Base-by-base conservation (phyloP, 2,888 invertebrate genomes). In the Caenorhabditis sulstoni region DNA sequence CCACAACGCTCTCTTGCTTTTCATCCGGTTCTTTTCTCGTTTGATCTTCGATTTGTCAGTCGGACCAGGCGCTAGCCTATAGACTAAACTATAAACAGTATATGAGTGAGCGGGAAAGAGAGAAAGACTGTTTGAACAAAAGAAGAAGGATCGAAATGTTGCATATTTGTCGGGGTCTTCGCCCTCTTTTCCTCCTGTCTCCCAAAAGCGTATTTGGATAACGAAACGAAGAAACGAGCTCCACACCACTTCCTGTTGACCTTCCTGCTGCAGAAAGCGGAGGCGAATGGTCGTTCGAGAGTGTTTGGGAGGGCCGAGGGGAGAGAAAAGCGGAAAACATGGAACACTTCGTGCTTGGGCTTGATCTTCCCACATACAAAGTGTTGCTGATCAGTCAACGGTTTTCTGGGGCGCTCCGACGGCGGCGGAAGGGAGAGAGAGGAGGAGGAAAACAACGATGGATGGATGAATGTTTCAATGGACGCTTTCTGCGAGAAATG, bases 351-450 rank as follows among this genome's bases (percentile, higher is more conserved):
- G 22, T 41, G 14, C 23, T 50, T 44, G 61, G 61, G 61, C 61
- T 52, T 70, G 70, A 70, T 70, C 70, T 55, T 70, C 73, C 29
- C 4, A 5, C 29, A 29, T 35, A 64, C 64, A 65, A 44, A 20
- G 39, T 73, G 73, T 64, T 73, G 73, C 73, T 73, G 64, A 73
- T 73, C 73, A 73, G 57, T 65, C 73, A 64, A 62, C 41, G 52
- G n/a, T 55, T 37, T 45, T 44, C 45, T 58, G 57, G 41, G 39
- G 37, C 18, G 35, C 55, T 35, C 23, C 35, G 18, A 37, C 55
- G 37, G 18, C 55, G 20, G 14, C 7, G 47, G 18, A 41, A 41
- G 3, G 12, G 11, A 41, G 41, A 3, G 41, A 41, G 41, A 41
- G 41, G 14, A 14, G 14, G 37, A 37, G 37, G 11, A 4, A 45